Evolutionary conservation across 2,888 invertebrate genomes (phyloP).

Genomic region (Cephus pulcher): DNA sequence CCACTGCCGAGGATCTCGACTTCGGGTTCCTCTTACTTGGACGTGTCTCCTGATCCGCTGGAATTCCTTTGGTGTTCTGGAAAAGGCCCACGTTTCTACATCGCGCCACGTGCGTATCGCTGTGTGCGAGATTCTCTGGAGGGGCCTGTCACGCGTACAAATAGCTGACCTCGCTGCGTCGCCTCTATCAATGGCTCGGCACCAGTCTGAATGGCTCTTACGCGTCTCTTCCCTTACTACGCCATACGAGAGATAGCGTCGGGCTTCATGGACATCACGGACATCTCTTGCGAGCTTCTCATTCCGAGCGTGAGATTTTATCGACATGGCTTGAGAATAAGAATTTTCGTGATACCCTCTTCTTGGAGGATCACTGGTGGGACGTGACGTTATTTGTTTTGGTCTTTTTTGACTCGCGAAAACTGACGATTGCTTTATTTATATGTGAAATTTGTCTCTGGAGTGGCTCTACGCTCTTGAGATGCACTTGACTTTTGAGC

Average conservation of each 20-base stretch:
- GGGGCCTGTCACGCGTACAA: constrained; percentile 64
- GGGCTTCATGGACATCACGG: neutral
- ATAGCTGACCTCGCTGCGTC: constrained; percentile 65
- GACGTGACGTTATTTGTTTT: neutral
- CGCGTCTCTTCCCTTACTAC: constrained; percentile 52
- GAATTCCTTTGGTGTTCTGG: constrained; percentile 1
- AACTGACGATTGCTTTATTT: too few relatives aligned
- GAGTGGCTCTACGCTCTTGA: constrained; percentile 14
- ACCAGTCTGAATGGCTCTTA: constrained; percentile 54
- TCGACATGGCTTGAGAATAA: neutral
- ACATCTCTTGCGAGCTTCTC: neutral
- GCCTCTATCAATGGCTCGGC: constrained; percentile 62
- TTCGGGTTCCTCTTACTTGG: neutral
- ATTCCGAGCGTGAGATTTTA: neutral
- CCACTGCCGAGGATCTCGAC: neutral
- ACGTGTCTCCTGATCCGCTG: neutral
- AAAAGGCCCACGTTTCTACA: neutral
- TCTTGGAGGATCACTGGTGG: neutral
- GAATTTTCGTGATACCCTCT: neutral
- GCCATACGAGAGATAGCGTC: constrained; percentile 44
- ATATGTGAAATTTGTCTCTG: neutral
- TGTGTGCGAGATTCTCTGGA: constrained; percentile 53
- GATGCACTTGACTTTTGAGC: constrained; percentile 30
- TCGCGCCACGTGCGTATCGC: constrained; percentile 18
- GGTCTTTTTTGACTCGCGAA: neutral